These are phyloP conservation scores for Synergus japonicus DNA, from an alignment of 2,888 invertebrate genomes.

Conservation along the genomic window DNA sequence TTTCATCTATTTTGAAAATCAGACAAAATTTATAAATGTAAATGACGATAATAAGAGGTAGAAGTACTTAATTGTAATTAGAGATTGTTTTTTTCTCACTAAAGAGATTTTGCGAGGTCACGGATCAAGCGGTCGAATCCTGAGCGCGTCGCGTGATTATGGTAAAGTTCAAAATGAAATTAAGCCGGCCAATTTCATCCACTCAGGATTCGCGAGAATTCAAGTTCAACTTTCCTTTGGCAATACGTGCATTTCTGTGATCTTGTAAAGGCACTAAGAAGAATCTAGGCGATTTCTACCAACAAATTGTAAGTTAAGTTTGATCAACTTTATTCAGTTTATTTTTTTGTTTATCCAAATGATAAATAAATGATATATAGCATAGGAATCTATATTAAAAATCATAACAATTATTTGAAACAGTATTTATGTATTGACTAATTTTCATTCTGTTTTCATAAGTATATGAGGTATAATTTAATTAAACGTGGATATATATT, in stretches of 20 bases:
- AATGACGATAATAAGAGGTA: not conserved
- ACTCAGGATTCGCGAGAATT: not conserved
- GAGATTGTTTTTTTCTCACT: slow-evolving; percentile 60
- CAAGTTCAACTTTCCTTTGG: not conserved
- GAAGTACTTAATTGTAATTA: slow-evolving; percentile 49
- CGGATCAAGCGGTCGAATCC: slow-evolving; percentile 68
- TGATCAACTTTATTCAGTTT: not conserved
- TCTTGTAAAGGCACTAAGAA: not conserved
- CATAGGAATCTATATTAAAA: not conserved
- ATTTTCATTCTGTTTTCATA: no score
- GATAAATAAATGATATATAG: no score
- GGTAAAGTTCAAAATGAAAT: slow-evolving; percentile 69
- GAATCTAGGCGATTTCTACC: not conserved
- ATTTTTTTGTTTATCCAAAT: not conserved
- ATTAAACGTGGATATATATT: no score
- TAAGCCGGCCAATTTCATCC: slow-evolving; percentile 12
- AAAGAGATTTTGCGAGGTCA: slow-evolving; percentile 76
- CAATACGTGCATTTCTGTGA: not conserved
- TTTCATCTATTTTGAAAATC: slow-evolving; percentile 60
- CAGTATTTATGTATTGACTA: no score
- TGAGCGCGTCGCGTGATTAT: slow-evolving; percentile 55
- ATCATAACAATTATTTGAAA: not conserved
- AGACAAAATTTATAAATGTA: not conserved
- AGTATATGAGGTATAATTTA: no score
- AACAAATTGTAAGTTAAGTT: slow-evolving; percentile 5